These are phyloP conservation scores for Chloropsis hardwickii DNA, from an alignment of 2,113 vertebrate species.

Conservation along the genomic window DNA sequence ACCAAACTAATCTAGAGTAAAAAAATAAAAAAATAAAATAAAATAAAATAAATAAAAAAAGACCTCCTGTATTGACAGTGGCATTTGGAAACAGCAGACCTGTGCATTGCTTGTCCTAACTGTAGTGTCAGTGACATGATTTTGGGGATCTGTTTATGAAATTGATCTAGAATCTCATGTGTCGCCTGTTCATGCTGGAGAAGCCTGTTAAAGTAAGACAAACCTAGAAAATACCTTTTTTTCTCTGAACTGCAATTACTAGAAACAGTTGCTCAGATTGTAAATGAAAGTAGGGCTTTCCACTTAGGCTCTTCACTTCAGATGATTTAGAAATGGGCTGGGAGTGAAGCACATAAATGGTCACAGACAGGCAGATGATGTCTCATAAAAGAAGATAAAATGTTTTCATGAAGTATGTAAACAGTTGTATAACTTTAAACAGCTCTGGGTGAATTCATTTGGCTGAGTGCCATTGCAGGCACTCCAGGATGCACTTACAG, in stretches of 20 bases:
- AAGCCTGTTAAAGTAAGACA: background rate
- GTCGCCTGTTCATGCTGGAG: background rate
- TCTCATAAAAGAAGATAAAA: conserved; percentile 9
- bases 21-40: background rate
- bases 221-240: background rate
- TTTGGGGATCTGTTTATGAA: background rate
- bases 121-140: background rate
- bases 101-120: background rate
- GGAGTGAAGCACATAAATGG: background rate
- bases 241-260: background rate
- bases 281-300: background rate
- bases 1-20: background rate
- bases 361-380: background rate
- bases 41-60: no score
- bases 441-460: background rate
- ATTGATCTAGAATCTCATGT: background rate
- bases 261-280: background rate
- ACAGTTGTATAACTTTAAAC: background rate
- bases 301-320: background rate
- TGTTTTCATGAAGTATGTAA: background rate
- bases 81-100: background rate
- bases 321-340: background rate
- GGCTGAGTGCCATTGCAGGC: background rate
- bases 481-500: background rate
- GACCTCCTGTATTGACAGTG: rapidly evolving